These are phyloP conservation scores for Apamea crenata DNA, from an alignment of 2,888 invertebrate species.

Conservation along the genomic window DNA sequence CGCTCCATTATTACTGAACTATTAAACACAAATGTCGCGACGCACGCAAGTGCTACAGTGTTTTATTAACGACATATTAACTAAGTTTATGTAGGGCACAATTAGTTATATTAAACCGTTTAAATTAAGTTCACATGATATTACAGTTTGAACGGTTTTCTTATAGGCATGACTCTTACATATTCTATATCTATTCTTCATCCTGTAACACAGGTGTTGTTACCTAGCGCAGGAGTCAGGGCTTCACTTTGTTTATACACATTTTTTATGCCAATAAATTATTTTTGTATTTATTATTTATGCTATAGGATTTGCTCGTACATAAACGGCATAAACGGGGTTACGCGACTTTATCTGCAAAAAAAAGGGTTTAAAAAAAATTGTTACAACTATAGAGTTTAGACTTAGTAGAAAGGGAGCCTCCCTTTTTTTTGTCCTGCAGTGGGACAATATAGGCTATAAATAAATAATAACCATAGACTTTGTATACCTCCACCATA, in stretches of 20 bases:
- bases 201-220: too few relatives aligned
- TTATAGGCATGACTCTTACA: not conserved
- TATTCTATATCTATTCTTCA: not conserved
- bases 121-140: not conserved
- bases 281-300: too few relatives aligned
- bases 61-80: slow-evolving; percentile 28
- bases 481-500: not conserved
- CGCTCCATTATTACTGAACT: slow-evolving; percentile 36
- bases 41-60: slow-evolving; percentile 34
- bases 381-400: not conserved
- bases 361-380: not conserved
- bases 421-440: too few relatives aligned
- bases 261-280: too few relatives aligned
- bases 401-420: not conserved
- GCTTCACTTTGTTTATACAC: too few relatives aligned
- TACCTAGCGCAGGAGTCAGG: too few relatives aligned
- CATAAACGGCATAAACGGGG: not conserved
- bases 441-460: not conserved
- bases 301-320: not conserved
- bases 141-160: not conserved
- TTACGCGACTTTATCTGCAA: not conserved
- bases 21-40: slow-evolving; percentile 55
- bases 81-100: slow-evolving; percentile 5
- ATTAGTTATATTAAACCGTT: slow-evolving; percentile 2
- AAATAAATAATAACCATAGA: not conserved